Base-by-base conservation (phyloP, 2,888 invertebrate species). In the Hypomecis atomaria region DNA sequence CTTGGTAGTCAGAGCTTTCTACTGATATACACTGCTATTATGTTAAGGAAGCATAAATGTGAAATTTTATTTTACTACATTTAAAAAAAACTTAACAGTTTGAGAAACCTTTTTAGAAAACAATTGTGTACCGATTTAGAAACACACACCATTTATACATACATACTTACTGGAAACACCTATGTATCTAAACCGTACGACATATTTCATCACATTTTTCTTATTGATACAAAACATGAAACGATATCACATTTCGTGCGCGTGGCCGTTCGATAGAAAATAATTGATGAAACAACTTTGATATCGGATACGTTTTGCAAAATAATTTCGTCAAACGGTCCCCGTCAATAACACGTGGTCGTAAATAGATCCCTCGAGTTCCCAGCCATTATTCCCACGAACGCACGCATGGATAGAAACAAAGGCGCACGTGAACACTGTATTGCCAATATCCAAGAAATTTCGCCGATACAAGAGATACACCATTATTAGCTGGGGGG, bases 361-460 rank as follows among this genome's bases (percentile, higher is more conserved):
- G 40, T 55, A 56, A 59, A 67, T 65, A 63, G 59, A 62, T 62
- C 71, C 69, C 68, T 60, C 57, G 69, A 48, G 50, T 62, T 55
- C 44, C 56, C 62, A 54, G 60, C 56, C 48, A 59, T 58, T 62
- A 58, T 66, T 70, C 64, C 67, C 67, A 70, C 66, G 70, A 77
- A 75, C 80, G 78, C 77, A 71, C 75, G 75, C 82, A 84, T 79
- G 83, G 82, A 83, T 79, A 85, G 85, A 89, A 88, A 91, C 89
- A 88, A 90, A 88, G 89, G 83, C 82, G 82, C 88, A 87, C 88
- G 88, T 86, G 88, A 88, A 83, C 87, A 82, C 81, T 82, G 86
- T 90, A 92, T 91, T 91, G 90, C 85, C 90, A 91, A 92, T 92
- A 91, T 89, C 88, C 87, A 89, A 89, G 91, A 88, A 88, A 87